A percentile compares a stretch with the other conserved stretches of the same genome.
phyloP scores from a whole-genome alignment of 2,888 invertebrate species.

The Cryptocephalus primarius region DNA sequence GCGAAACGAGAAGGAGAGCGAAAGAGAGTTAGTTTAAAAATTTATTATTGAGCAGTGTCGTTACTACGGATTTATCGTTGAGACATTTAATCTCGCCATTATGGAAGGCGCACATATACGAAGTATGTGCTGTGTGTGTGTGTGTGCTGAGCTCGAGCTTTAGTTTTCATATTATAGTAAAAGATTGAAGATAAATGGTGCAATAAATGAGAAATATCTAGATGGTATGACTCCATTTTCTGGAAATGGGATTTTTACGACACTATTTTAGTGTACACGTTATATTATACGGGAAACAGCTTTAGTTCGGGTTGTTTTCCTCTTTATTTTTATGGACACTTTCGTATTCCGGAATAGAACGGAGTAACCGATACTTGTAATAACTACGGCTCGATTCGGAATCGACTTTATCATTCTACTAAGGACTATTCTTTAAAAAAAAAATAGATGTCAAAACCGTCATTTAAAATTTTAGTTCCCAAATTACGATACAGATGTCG shows the following conservation, averaged over 20 bases:
- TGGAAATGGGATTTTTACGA: conserved; percentile 24
- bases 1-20: background rate
- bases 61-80: conserved; percentile 7
- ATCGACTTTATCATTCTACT: too few relatives aligned
- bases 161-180: conserved; percentile 20
- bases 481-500: too few relatives aligned
- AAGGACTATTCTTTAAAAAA: too few relatives aligned
- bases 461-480: too few relatives aligned
- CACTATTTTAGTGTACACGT: conserved; percentile 20
- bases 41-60: background rate
- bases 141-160: conserved; percentile 10
- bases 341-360: conserved; percentile 3
- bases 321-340: conserved; percentile 6
- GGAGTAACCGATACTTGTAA: background rate
- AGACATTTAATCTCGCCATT: conserved; percentile 12
- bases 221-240: conserved; percentile 25
- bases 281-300: conserved; percentile 22
- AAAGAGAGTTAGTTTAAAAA: background rate
- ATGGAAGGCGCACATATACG: conserved; percentile 4
- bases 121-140: background rate
- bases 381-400: too few relatives aligned
- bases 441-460: too few relatives aligned
- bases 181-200: conserved; percentile 23
- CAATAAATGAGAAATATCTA: conserved; percentile 25
- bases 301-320: conserved; percentile 16